phyloP scores from a whole-genome alignment of 2,797 vertebrate genomes.

The Syngnathus rostellatus region DNA sequence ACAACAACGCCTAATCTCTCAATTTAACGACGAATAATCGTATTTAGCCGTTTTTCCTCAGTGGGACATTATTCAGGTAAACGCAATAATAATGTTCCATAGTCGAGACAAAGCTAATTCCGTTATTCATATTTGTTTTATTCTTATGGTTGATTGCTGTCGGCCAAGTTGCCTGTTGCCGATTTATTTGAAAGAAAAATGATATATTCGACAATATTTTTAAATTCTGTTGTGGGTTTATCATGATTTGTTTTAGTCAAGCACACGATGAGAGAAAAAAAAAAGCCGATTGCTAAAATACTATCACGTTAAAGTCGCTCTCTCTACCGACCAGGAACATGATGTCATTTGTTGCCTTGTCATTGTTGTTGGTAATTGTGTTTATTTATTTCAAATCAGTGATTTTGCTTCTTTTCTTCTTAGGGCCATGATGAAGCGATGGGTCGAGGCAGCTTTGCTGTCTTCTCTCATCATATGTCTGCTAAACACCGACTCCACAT shows the following conservation, averaged over 20 bases:
- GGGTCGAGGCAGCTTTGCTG: slow-evolving; percentile 23
- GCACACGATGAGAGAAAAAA: background rate
- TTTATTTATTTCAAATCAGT: background rate
- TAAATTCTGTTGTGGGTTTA: background rate
- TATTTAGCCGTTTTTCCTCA: background rate
- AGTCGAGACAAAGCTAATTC: background rate
- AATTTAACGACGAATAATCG: background rate
- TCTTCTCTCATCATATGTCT: slow-evolving; percentile 40
- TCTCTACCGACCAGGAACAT: background rate
- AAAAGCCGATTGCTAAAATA: background rate
- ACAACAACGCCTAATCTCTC: background rate
- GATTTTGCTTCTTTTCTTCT: background rate
- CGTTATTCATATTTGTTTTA: background rate
- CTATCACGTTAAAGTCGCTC: background rate
- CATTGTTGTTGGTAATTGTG: background rate
- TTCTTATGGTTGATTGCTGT: background rate
- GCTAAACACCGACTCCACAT: slow-evolving; percentile 37
- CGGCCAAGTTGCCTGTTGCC: background rate
- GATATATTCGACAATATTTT: background rate
- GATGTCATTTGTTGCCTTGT: background rate
- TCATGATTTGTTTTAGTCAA: background rate
- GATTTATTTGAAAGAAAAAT: background rate
- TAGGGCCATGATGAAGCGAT: slow-evolving; percentile 46
- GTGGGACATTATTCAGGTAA: slow-evolving; percentile 20
- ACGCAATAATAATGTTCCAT: background rate